These are phyloP conservation scores for Steatocranus sp. DNA, from an alignment of 2,797 vertebrate genomes.

Conservation along the genomic window DNA sequence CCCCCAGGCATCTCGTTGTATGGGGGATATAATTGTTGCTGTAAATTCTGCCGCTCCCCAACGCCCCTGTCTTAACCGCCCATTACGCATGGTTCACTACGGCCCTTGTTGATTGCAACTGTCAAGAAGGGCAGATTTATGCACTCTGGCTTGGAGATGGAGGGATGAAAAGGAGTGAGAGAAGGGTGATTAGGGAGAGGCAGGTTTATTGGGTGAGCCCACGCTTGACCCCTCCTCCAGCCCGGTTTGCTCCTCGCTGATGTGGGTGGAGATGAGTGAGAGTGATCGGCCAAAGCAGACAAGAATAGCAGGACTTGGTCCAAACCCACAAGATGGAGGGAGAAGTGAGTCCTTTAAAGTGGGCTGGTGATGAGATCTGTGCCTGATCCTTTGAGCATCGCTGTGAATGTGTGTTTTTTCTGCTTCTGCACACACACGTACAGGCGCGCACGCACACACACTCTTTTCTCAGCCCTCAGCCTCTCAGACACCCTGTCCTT, in stretches of 20 bases:
- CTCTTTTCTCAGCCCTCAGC: slow-evolving; percentile 31
- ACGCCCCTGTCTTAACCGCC: slow-evolving; percentile 73
- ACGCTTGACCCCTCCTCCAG: slow-evolving; percentile 42
- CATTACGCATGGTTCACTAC: slow-evolving; percentile 75
- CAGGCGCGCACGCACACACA: background rate
- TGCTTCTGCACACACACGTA: slow-evolving; percentile 2
- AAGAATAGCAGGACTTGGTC: background rate
- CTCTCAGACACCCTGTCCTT: slow-evolving; percentile 55
- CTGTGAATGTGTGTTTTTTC: background rate
- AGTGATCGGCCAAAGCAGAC: background rate
- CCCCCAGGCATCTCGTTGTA: slow-evolving; percentile 47
- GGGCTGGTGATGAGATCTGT: slow-evolving; percentile 43
- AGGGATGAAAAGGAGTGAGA: slow-evolving; percentile 27
- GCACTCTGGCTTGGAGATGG: slow-evolving; percentile 52
- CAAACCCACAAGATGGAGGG: slow-evolving; percentile 19
- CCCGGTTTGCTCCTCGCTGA: background rate
- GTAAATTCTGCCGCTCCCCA: slow-evolving; percentile 72
- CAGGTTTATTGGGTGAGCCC: slow-evolving; percentile 55
- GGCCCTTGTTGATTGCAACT: slow-evolving; percentile 76
- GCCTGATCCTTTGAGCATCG: slow-evolving; percentile 37
- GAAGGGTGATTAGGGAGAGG: slow-evolving; percentile 37
- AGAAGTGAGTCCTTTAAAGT: slow-evolving; percentile 11
- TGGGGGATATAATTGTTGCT: slow-evolving; percentile 75
- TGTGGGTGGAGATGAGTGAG: slow-evolving; percentile 28
- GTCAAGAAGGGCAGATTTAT: slow-evolving; percentile 70